Base-by-base conservation (phyloP, 2,888 invertebrate genomes). In the Scrobipalpa atriplicella region DNA sequence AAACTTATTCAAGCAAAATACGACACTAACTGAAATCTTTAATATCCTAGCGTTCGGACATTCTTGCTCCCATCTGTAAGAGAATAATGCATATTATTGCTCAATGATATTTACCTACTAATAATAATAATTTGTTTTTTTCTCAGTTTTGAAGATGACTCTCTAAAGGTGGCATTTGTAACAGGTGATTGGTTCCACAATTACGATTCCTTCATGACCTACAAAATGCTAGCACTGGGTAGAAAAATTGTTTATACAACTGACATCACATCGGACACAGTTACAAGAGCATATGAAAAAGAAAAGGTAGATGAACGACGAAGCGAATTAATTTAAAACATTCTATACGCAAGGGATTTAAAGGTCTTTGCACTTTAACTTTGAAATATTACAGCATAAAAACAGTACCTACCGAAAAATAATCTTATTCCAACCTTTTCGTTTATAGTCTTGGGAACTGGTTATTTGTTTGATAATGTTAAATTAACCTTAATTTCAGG, bases 111-210 rank as follows among this genome's bases (percentile, higher is more conserved):
- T 13, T 41, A 41, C 9, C 13, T 41, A 13, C 13, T n/a, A 16
- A 16, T 47, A 16, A 16, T 11, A 18, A 18, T 54, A 54, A 6
- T n/a, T 1, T 18, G 36, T n/a, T 36, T 65, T 51, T 69, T 54
- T 47, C 76, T 81, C 72, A 88, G 87, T 70, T 87, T 84, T 51
- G 76, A 76, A 41, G 80, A 83, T 41, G 75, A 80, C 29, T 72
- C 80, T 10, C 69, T 86, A 19, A 69, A 84, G 73, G 83, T 79
- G 9, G 79, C 77, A 10, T 86, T 81, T 65, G n/a, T 87, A 38
- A 78, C 71, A 65, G 88, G 86, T 52, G 84, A 84, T 69, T 89
- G 89, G 89, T 85, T 81, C 72, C 88, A 86, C 70, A 88, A 86
- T 72, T 89, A 87, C 66, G 86, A 87, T 67, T 82, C 79, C 1